A percentile compares a stretch with the other conserved stretches of the same genome.
These are phyloP conservation scores for Sebastes vulpes DNA, from an alignment of 2,797 vertebrate species.

Conservation along the genomic window DNA sequence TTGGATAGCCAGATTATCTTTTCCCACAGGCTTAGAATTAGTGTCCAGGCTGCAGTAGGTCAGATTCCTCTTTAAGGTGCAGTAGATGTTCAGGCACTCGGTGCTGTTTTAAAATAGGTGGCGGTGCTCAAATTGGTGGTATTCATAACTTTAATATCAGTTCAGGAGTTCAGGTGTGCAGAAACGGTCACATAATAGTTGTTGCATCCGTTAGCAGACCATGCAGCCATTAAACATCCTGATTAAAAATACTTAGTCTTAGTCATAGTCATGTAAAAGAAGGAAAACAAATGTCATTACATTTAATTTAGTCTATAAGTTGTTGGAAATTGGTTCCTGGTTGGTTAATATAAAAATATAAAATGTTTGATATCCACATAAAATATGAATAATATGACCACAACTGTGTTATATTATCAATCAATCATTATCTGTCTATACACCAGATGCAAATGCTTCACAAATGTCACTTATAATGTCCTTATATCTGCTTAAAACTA, in stretches of 20 bases:
- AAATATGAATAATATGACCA: neutral
- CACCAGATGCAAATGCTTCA: neutral
- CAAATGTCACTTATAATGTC: neutral
- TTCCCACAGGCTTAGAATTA: slow-evolving; percentile 70
- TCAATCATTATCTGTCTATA: neutral
- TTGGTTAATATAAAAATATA: neutral
- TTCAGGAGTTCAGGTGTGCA: neutral
- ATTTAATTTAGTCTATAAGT: neutral
- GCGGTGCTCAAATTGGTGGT: neutral
- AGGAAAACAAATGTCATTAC: neutral
- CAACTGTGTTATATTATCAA: neutral
- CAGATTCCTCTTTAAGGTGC: slow-evolving; percentile 46
- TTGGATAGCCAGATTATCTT: slow-evolving; percentile 78
- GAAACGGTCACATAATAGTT: neutral
- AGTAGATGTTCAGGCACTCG: slow-evolving; percentile 24
- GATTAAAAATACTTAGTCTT: neutral
- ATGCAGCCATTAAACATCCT: neutral
- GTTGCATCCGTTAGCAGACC: neutral
- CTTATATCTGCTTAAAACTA: neutral
- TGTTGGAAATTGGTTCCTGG: neutral
- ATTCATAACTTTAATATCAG: neutral
- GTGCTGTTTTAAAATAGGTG: slow-evolving; percentile 28
- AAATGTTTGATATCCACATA: neutral
- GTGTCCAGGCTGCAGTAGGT: slow-evolving; percentile 50
- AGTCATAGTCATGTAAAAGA: neutral